Conservation (phyloP, 2,888 invertebrate species). For the Macropis europaea region DNA sequence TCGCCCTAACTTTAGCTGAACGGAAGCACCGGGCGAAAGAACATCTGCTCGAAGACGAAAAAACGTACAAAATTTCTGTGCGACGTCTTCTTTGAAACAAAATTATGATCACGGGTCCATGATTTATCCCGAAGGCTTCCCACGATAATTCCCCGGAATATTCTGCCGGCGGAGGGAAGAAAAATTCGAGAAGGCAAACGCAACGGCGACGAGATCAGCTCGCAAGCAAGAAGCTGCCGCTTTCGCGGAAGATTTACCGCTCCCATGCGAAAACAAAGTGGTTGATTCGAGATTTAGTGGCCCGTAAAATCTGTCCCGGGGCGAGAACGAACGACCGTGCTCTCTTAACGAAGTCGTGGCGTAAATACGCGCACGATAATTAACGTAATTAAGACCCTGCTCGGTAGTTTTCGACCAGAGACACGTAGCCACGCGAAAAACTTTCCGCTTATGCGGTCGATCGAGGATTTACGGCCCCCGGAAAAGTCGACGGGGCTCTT, state of each 20-base stretch:
- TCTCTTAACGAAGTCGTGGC: constrained; percentile 46
- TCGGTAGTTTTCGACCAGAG: constrained; percentile 21
- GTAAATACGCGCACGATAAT: constrained; percentile 52
- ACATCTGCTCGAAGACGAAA: too few species aligned
- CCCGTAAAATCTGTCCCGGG: constrained; percentile 39
- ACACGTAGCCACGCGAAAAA: constrained; percentile 13
- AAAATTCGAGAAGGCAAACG: background rate
- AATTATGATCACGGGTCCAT: too few species aligned
- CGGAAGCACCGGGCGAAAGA: too few species aligned
- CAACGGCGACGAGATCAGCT: background rate
- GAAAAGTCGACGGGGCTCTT: background rate
- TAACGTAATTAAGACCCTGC: constrained; percentile 60
- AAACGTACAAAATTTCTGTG: too few species aligned
- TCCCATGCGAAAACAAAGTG: constrained; percentile 57
- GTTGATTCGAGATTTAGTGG: constrained; percentile 57
- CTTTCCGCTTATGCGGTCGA: constrained; percentile 13
- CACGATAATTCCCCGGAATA: too few species aligned
- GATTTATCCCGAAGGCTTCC: too few species aligned
- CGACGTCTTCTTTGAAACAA: too few species aligned
- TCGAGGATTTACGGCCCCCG: constrained; percentile 21
- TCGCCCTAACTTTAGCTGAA: too few species aligned
- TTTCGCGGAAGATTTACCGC: constrained; percentile 40
- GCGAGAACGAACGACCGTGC: constrained; percentile 57
- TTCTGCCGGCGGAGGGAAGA: too few species aligned
- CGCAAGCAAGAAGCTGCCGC: background rate